Percentiles rank a stretch among this genome's conserved stretches.
Evolutionary conservation across 2,888 invertebrate genomes (phyloP).

Genomic region (Epirrita christyi): DNA sequence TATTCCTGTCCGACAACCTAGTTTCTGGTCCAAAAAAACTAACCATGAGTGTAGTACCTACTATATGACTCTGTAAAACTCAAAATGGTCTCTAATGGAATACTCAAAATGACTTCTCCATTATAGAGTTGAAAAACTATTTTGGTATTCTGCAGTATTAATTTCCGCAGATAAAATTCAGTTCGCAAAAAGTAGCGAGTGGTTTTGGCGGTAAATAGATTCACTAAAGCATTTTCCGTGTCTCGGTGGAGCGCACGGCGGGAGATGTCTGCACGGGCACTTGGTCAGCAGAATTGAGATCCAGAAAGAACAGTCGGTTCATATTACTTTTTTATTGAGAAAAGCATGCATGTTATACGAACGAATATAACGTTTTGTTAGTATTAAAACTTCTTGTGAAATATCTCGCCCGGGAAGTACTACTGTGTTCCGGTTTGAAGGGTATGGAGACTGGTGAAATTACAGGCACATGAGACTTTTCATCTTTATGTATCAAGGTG

Average conservation of each 20-base stretch:
- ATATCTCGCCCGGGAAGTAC: too few species aligned
- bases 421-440: too few species aligned
- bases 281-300: constrained; percentile 26
- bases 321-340: not conserved
- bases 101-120: constrained; percentile 12
- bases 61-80: too few species aligned
- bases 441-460: too few species aligned
- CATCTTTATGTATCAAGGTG: too few species aligned
- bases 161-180: constrained; percentile 48
- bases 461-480: too few species aligned
- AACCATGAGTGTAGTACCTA: too few species aligned
- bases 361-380: too few species aligned
- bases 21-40: too few species aligned
- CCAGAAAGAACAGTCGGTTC: constrained; percentile 5
- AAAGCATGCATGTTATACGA: not conserved
- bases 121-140: constrained; percentile 23
- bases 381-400: too few species aligned
- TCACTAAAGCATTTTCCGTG: constrained; percentile 78
- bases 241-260: constrained; percentile 54
- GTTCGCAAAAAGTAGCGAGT: constrained; percentile 59
- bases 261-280: constrained; percentile 39
- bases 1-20: too few species aligned
- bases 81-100: too few species aligned
- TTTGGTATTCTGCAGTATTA: constrained; percentile 1
- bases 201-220: constrained; percentile 72